A percentile compares a stretch with the other conserved stretches of the same genome.
Evolutionary conservation across 64 coral and sea anemone genomes (phyloP).

Genomic region (Stylophora pistillata): DNA sequence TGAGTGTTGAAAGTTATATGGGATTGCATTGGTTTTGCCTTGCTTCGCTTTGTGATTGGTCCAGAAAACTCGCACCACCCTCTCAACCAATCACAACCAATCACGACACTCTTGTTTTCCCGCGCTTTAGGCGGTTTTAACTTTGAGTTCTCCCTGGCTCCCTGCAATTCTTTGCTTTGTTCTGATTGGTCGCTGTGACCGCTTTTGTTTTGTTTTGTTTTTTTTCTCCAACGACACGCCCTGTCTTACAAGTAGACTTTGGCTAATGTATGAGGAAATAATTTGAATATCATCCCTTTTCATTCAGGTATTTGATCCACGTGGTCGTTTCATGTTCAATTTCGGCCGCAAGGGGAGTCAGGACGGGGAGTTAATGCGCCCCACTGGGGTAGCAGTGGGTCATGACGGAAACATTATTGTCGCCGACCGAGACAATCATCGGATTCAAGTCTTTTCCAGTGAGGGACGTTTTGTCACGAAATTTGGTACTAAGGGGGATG

Average conservation of each 20-base stretch:
- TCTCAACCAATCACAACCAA: background rate
- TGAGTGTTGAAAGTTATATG: too few relatives aligned
- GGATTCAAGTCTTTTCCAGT: slow-evolving; percentile 92
- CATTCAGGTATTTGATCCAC: slow-evolving; percentile 91
- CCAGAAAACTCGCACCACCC: too few relatives aligned
- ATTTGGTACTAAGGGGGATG: slow-evolving; percentile 98
- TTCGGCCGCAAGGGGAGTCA: slow-evolving; percentile 94
- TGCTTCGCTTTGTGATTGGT: too few relatives aligned
- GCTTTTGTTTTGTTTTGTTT: background rate
- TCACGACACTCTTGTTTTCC: background rate
- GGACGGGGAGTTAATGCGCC: slow-evolving; percentile 89
- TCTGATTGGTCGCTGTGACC: too few relatives aligned
- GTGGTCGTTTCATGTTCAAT: slow-evolving; percentile 97
- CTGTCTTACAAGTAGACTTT: too few relatives aligned
- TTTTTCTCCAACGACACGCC: background rate
- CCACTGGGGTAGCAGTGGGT: slow-evolving; percentile 92
- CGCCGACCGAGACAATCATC: slow-evolving; percentile 97
- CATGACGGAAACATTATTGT: slow-evolving; percentile 96
- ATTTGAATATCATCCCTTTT: background rate
- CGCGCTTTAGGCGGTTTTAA: too few relatives aligned
- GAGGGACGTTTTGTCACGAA: slow-evolving; percentile 93
- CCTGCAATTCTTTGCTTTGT: too few relatives aligned
- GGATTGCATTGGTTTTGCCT: too few relatives aligned
- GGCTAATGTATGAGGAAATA: background rate
- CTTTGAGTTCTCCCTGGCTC: too few relatives aligned